Conservation (phyloP, 2,113 vertebrate species). For the Dicentrarchus labrax region DNA sequence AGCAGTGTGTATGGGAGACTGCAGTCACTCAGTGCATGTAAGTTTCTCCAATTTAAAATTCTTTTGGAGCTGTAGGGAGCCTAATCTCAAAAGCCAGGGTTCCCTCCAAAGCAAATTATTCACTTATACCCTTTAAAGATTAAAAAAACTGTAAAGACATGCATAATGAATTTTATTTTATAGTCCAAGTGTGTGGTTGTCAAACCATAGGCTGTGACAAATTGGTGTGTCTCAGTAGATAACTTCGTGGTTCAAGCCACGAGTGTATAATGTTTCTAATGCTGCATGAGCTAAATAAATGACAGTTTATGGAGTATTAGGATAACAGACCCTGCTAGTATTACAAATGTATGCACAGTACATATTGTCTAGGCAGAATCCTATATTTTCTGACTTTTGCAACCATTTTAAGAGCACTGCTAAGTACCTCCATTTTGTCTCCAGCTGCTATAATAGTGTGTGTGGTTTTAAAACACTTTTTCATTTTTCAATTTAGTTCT, state of each 20-base stretch:
- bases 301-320: background rate
- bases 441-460: background rate
- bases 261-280: conserved; percentile 2
- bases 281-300: conserved; percentile 3
- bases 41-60: conserved; percentile 45
- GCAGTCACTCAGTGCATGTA: conserved; percentile 32
- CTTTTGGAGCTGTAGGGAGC: conserved; percentile 35
- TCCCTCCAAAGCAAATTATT: conserved; percentile 46
- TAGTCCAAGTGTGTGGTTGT: conserved; percentile 38
- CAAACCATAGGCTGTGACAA: conserved; percentile 50
- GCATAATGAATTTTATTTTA: conserved; percentile 44
- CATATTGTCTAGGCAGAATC: background rate
- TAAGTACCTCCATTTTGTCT: background rate
- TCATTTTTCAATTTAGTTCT: background rate
- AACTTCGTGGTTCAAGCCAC: conserved; percentile 27
- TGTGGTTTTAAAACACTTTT: background rate
- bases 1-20: conserved; percentile 8
- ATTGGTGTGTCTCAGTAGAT: conserved; percentile 34
- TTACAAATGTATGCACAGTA: background rate
- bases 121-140: conserved; percentile 52
- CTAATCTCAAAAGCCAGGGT: conserved; percentile 45
- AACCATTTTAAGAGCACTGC: background rate
- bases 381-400: background rate
- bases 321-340: background rate
- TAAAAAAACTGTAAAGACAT: conserved; percentile 36